Base-by-base conservation (phyloP, 1,140 invertebrate species). In the Conopomorpha cramerella region DNA sequence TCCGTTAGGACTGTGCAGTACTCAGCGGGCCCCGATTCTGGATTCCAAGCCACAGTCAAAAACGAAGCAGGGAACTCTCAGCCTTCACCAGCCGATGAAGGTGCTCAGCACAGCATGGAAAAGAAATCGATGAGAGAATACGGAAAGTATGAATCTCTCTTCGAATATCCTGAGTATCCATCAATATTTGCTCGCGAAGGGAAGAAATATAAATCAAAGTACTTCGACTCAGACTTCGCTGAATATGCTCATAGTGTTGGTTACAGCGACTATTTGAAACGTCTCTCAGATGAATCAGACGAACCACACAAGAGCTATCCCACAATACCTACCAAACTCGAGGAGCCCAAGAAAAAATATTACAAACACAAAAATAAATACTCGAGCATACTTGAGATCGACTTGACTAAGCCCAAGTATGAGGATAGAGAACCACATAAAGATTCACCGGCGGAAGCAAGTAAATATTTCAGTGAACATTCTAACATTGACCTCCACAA, bases 1-100 rank as follows among this genome's bases (percentile, higher is more conserved):
- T 70, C 71, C 31, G 56, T 67, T 35, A 59, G 76, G 41, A 61
- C 70, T 43, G 78, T 79, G 30, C 64, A 78, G 38, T 81, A 81
- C 46, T 68, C 70, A 12, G 67, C 74, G 16, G 68, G 77, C 28
- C 64, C 71, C 12, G 55, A 61, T 14, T 62, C 49, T 39, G 76
- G 76, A 34, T 77, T 76, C 37, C 54, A 49, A 37, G 63, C 63
- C 29, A 43, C 51, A 17, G 51, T 66, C 10, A 70, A 66, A 40
- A 70, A 53, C 41, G 55, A 67, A 16, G 38, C 32, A 23, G 10
- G 4, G 4, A n/a, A n/a, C n/a, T n/a, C n/a, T n/a, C n/a, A n/a
- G n/a, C 19, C 19, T 2, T 27, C 33, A 12, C 6, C 25, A 36
- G 39, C 36, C 43, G 32, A 12, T 27, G 18, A 34, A 31, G 13